phyloP scores from a whole-genome alignment of 2,113 vertebrate species.

The Meles meles region DNA sequence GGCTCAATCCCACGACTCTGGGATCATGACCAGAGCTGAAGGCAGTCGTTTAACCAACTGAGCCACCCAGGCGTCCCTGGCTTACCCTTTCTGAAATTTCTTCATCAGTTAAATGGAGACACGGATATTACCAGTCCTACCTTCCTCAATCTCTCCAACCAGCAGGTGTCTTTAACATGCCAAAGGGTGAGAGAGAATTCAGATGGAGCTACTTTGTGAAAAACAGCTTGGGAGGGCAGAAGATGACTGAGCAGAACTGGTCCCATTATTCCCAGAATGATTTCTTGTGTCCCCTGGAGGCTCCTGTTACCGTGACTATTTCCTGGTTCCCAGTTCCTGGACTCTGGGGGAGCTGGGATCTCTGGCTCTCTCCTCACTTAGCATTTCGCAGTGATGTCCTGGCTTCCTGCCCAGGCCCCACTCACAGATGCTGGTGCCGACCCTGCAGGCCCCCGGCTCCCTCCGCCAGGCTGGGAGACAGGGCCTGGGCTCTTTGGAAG shows the following conservation, averaged over 20 bases:
- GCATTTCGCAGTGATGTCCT: constrained; percentile 38
- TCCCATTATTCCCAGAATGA: background rate
- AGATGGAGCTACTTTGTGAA: background rate
- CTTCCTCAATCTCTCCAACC: background rate
- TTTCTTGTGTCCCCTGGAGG: background rate
- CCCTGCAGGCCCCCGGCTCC: background rate
- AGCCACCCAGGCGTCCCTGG: too few species aligned
- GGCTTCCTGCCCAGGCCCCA: constrained; percentile 41
- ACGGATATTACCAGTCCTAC: background rate
- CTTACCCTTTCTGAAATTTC: constrained; percentile 27
- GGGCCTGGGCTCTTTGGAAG: background rate
- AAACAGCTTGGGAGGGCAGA: background rate
- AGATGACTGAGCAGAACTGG: background rate
- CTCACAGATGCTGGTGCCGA: constrained; percentile 2
- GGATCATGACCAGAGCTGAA: too few species aligned
- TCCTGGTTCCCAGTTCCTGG: constrained; percentile 32
- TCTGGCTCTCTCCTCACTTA: constrained; percentile 26
- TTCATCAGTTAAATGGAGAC: background rate
- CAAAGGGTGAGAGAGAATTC: background rate
- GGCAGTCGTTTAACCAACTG: too few species aligned
- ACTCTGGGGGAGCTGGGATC: background rate
- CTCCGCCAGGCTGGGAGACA: background rate
- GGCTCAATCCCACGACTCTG: too few species aligned
- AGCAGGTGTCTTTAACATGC: background rate
- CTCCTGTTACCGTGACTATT: background rate